Conservation (phyloP, 2,888 invertebrate species). For the Meganola albula region DNA sequence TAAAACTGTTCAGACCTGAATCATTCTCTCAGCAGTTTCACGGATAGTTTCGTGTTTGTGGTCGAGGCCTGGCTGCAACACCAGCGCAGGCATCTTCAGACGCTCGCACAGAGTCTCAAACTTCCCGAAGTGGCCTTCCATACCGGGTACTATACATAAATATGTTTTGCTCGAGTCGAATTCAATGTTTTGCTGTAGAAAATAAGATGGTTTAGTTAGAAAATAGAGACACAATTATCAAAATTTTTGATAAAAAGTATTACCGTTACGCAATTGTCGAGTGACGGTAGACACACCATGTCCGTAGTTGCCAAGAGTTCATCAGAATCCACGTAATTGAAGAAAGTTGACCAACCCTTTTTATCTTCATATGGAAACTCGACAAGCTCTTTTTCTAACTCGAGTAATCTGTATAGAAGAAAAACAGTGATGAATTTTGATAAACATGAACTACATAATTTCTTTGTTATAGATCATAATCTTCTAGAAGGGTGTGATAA, state of each 20-base stretch:
- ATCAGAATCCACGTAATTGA: constrained; percentile 11
- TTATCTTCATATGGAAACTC: constrained; percentile 14
- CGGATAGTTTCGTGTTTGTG: constrained; percentile 30
- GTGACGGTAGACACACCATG: constrained; percentile 14
- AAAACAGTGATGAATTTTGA: neutral
- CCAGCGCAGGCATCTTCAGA: constrained; percentile 38
- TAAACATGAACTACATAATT: too few species aligned
- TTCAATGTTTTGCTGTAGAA: constrained; percentile 41
- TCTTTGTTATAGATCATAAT: too few species aligned
- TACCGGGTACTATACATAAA: constrained; percentile 41
- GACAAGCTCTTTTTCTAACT: constrained; percentile 9
- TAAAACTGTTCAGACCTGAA: constrained; percentile 30
- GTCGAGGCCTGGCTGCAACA: constrained; percentile 42
- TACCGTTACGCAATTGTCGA: constrained; percentile 12
- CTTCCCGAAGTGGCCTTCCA: constrained; percentile 40
- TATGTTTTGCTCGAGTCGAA: constrained; percentile 32
- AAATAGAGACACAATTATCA: too few species aligned
- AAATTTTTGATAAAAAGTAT: too few species aligned
- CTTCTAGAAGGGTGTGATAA: too few species aligned
- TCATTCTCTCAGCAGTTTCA: constrained; percentile 37
- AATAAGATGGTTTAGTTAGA: too few species aligned
- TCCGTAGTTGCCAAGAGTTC: constrained; percentile 19
- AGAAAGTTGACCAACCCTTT: constrained; percentile 13
- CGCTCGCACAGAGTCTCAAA: constrained; percentile 37
- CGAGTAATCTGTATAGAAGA: constrained; percentile 8